phyloP scores from a whole-genome alignment of 1,140 invertebrate species.

The Polyergus mexicanus region DNA sequence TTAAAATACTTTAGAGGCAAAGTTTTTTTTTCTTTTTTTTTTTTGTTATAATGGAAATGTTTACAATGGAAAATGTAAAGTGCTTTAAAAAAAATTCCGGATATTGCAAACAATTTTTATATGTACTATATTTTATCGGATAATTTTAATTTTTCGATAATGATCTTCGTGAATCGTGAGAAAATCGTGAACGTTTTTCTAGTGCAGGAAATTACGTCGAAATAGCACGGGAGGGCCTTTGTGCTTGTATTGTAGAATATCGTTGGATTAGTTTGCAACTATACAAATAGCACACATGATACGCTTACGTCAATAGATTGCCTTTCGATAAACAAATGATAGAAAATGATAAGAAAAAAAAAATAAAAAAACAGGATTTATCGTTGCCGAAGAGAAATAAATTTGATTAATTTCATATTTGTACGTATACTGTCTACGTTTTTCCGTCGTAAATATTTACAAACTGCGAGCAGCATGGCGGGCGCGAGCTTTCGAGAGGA shows the following conservation, averaged over 20 bases:
- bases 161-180: neutral
- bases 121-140: neutral
- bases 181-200: neutral
- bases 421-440: neutral
- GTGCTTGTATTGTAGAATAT: neutral
- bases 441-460: conserved; percentile 48
- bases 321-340: neutral
- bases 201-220: neutral
- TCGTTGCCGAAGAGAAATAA: conserved; percentile 19
- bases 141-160: neutral
- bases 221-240: neutral
- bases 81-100: neutral
- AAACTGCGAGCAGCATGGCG: conserved; percentile 21
- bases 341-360: conserved; percentile 16
- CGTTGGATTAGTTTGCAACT: conserved; percentile 1
- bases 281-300: neutral
- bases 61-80: neutral
- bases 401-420: conserved; percentile 41
- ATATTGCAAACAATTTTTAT: neutral
- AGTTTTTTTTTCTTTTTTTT: neutral
- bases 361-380: conserved; percentile 19
- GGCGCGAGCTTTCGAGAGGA: conserved; percentile 16
- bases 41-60: neutral
- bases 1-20: neutral
- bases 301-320: conserved; percentile 13